Evolutionary conservation across 2,888 invertebrate genomes (phyloP), one percentile per base, ranked within the genome.

Genomic region (Helleia helle): DNA sequence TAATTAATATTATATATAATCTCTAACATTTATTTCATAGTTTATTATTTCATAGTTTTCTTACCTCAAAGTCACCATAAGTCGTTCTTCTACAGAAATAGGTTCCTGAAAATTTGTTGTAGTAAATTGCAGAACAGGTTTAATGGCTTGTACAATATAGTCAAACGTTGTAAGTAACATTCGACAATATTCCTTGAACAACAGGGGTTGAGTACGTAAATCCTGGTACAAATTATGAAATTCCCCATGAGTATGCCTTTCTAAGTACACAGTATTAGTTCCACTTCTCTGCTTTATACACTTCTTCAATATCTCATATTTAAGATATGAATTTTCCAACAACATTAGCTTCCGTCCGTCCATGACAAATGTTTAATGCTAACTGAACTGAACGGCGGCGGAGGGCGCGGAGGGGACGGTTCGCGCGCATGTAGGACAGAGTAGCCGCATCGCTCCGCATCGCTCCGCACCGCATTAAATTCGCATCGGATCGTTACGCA

Each of bases 61-160:
- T 48, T 48, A 50, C 42, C 48, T 46, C 37, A 47, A 46, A 46
- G 48, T 48, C 46, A 50, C 46, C 44, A 50, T 44, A 50, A 15
- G 40, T n/a, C 47, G 46, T 46, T 48, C 46, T 48, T 50, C 46
- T 42, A 50, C 43, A 46, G 48, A 46, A n/a, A n/a, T n/a, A n/a
- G n/a, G n/a, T n/a, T n/a, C n/a, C n/a, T n/a, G 46, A 22, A 46
- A 49, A 49, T 49, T 49, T n/a, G 44, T 49, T 29, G 18, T 42
- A 42, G 43, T 46, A 9, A 46, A 44, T 41, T 44, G 40, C 34
- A 47, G 25, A 46, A 47, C 47, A 47, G 49, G 47, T 47, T 45
- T 41, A 12, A 46, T 47, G 47, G 46, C 46, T 46, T 50, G 42
- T 5, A 45, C n/a, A n/a, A n/a, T n/a, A n/a, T n/a, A 24, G 24